Conservation (phyloP, 2,888 invertebrate genomes). For the Ametastegia equiseti region DNA sequence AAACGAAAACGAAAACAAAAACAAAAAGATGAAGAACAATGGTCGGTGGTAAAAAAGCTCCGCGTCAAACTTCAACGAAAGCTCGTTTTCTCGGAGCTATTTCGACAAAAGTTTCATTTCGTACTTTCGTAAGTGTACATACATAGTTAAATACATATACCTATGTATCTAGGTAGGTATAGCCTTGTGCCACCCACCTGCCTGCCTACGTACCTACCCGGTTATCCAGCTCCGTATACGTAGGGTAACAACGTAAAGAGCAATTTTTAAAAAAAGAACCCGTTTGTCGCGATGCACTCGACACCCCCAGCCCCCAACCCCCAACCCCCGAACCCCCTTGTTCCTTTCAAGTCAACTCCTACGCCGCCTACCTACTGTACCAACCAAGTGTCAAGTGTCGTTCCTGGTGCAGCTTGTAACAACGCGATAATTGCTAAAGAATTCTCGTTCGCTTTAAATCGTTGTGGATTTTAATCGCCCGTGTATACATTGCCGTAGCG, state of each 20-base stretch:
- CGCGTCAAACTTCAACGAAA: constrained; percentile 23
- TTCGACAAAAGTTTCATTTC: neutral
- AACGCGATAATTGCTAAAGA: constrained; percentile 39
- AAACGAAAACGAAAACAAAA: constrained; percentile 18
- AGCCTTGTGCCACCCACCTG: no score
- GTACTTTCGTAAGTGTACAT: neutral
- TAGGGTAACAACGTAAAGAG: constrained; percentile 59
- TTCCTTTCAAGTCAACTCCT: constrained; percentile 35
- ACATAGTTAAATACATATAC: neutral
- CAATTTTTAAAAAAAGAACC: constrained; percentile 65
- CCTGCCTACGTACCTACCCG: no score
- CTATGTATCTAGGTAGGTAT: neutral
- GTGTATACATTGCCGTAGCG: neutral
- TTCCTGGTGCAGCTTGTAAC: constrained; percentile 38
- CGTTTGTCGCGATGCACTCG: constrained; percentile 65
- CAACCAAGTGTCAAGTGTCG: constrained; percentile 41
- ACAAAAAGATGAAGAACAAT: constrained; percentile 29
- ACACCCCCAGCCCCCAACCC: constrained; percentile 49
- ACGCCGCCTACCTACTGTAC: constrained; percentile 21
- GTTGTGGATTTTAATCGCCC: constrained; percentile 3
- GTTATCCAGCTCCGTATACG: constrained; percentile 58
- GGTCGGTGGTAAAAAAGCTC: neutral
- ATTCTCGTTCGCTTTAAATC: constrained; percentile 28
- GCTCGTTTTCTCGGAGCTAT: constrained; percentile 26
- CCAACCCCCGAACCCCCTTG: neutral